phyloP scores from a whole-genome alignment of 1,140 invertebrate species.

The Drosophila murphyi region DNA sequence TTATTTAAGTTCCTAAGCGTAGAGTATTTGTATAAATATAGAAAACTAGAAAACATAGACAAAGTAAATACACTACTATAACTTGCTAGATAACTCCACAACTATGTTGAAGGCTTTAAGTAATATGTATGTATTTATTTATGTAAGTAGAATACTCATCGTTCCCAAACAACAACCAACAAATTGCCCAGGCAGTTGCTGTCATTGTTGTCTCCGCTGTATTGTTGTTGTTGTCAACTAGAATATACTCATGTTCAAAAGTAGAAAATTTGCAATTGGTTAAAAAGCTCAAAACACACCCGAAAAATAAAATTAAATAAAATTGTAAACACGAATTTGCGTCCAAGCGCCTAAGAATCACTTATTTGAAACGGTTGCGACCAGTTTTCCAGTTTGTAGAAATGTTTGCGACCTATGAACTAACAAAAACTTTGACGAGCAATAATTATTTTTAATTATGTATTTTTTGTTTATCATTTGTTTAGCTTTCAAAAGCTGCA shows the following conservation, averaged over 20 bases:
- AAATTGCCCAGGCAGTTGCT: constrained; percentile 43
- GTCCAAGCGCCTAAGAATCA: constrained; percentile 67
- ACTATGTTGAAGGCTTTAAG: constrained; percentile 64
- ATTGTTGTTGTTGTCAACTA: constrained; percentile 72
- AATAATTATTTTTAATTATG: constrained; percentile 47
- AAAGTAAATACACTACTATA: constrained; percentile 22
- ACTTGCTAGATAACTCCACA: constrained; percentile 55
- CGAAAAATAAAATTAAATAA: constrained; percentile 10
- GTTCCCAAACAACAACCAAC: constrained; percentile 60
- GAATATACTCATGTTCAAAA: constrained; percentile 73
- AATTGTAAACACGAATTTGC: constrained; percentile 26
- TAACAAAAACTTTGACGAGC: constrained; percentile 66
- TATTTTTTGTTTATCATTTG: constrained; percentile 33
- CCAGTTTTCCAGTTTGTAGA: constrained; percentile 40
- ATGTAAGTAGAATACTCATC: constrained; percentile 70
- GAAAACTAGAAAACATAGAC: constrained; percentile 31
- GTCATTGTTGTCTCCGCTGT: constrained; percentile 27
- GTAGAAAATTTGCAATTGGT: constrained; percentile 25
- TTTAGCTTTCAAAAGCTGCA: constrained; percentile 28
- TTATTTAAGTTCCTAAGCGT: constrained; percentile 11
- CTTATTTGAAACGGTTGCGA: constrained; percentile 60
- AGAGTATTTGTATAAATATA: constrained; percentile 17
- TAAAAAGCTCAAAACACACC: constrained; percentile 32
- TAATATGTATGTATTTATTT: constrained; percentile 35
- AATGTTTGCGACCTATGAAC: constrained; percentile 59